Evolutionary conservation across 53 echinoderm and acorn worm genomes (phyloP).

Genomic region (Holothuria leucospilota): DNA sequence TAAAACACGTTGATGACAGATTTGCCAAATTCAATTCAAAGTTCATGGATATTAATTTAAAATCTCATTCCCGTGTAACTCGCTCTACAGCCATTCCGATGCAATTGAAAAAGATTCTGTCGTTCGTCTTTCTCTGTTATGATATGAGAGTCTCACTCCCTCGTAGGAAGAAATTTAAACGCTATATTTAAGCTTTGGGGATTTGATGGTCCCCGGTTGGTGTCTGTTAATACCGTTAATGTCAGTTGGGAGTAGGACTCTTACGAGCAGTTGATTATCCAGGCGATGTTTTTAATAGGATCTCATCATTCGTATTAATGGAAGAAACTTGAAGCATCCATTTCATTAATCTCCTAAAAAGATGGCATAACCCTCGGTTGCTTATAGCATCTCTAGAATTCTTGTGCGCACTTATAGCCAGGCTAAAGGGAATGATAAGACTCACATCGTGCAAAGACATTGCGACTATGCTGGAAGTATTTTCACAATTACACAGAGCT

Average conservation of each 20-base stretch:
- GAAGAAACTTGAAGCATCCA: constrained; percentile 29
- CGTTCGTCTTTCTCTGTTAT: constrained; percentile 23
- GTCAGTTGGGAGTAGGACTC: constrained; percentile 29
- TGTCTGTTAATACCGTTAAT: constrained; percentile 37
- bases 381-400: constrained; percentile 8
- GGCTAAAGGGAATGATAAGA: neutral
- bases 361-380: neutral
- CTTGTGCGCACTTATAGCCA: neutral
- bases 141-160: neutral
- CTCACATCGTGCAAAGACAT: neutral
- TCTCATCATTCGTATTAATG: constrained; percentile 38
- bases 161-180: constrained; percentile 30
- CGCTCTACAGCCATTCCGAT: no score
- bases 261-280: constrained; percentile 19
- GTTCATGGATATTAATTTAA: no score
- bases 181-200: constrained; percentile 26
- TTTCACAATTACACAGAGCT: neutral
- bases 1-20: no score
- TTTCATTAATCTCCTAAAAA: constrained; percentile 21
- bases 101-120: no score
- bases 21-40: no score
- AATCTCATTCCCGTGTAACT: no score
- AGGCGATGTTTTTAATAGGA: constrained; percentile 41
- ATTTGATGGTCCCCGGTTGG: constrained; percentile 31
- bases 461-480: no score